phyloP scores from a whole-genome alignment of 2,113 vertebrate species.

The Hippoglossus stenolepis region DNA sequence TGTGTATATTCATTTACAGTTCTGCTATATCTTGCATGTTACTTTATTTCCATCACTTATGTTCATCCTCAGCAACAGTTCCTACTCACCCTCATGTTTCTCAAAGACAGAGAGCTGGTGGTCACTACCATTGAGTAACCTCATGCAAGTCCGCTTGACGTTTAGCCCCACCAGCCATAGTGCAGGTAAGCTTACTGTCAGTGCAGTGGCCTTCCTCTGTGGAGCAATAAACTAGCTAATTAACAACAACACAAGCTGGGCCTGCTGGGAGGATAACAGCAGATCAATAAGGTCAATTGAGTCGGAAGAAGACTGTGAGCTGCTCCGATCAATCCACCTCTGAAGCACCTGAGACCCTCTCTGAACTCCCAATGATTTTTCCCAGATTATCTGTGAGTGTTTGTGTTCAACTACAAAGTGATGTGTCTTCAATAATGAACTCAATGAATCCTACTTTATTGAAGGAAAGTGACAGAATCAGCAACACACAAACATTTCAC shows the following conservation, averaged over 20 bases:
- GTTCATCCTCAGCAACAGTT: background rate
- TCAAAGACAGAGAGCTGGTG: background rate
- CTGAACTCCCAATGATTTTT: constrained; percentile 32
- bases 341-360: constrained; percentile 26
- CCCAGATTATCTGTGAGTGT: background rate
- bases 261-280: constrained; percentile 31
- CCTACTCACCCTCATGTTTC: background rate
- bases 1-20: background rate
- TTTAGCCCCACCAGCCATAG: background rate
- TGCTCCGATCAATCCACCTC: constrained; percentile 42
- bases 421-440: constrained; percentile 30
- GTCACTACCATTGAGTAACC: background rate
- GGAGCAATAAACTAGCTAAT: background rate
- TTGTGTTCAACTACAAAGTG: background rate
- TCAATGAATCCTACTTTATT: constrained; percentile 12
- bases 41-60: too few species aligned
- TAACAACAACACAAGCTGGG: constrained; percentile 28
- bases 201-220: background rate
- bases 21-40: background rate
- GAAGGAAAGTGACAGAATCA: background rate
- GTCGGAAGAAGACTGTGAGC: constrained; percentile 22
- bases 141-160: background rate
- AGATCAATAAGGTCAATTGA: constrained; percentile 47
- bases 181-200: constrained; percentile 5
- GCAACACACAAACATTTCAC: too few species aligned